Evolutionary conservation across 2,888 invertebrate species (phyloP).

Genomic region (Zygogramma bicolorata): DNA sequence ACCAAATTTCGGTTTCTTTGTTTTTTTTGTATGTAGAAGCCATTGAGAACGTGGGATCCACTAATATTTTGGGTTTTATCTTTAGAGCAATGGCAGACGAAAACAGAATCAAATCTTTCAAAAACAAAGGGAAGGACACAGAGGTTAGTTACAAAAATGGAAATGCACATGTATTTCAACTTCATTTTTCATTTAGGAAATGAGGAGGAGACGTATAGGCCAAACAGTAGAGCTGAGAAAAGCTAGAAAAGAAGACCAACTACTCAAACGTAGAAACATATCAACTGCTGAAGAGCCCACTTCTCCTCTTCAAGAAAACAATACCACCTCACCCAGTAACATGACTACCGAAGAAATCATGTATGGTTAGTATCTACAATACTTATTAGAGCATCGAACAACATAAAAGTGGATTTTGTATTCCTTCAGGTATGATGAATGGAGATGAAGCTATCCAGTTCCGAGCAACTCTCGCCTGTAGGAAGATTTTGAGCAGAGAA

Average conservation of each 20-base stretch:
- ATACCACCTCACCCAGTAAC: conserved; percentile 63
- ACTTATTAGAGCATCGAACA: not conserved
- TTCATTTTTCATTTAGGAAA: conserved; percentile 73
- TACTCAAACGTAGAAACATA: conserved; percentile 91
- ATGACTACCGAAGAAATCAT: conserved; percentile 81
- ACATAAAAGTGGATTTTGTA: not conserved
- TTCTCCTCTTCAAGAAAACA: conserved; percentile 69
- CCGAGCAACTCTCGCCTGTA: conserved; percentile 82
- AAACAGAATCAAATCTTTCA: conserved; percentile 78
- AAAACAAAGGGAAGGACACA: conserved; percentile 81
- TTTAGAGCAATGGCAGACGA: conserved; percentile 72
- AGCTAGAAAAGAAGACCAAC: conserved; percentile 92
- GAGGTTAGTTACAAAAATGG: conserved; percentile 71
- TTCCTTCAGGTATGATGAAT: conserved; percentile 73
- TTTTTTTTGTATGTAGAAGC: conserved; percentile 10
- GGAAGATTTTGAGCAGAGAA: conserved; percentile 89
- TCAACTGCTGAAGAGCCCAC: conserved; percentile 70
- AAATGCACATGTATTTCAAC: conserved; percentile 1
- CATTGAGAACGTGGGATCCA: not conserved
- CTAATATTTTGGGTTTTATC: not conserved
- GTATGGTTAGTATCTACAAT: conserved; percentile 64
- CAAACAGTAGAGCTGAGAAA: conserved; percentile 92
- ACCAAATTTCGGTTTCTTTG: conserved; percentile 21
- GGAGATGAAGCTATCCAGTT: conserved; percentile 74
- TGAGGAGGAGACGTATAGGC: conserved; percentile 90